Evolutionary conservation across 2,113 vertebrate species (phyloP).

Genomic region (Paramisgurnus dabryanus): DNA sequence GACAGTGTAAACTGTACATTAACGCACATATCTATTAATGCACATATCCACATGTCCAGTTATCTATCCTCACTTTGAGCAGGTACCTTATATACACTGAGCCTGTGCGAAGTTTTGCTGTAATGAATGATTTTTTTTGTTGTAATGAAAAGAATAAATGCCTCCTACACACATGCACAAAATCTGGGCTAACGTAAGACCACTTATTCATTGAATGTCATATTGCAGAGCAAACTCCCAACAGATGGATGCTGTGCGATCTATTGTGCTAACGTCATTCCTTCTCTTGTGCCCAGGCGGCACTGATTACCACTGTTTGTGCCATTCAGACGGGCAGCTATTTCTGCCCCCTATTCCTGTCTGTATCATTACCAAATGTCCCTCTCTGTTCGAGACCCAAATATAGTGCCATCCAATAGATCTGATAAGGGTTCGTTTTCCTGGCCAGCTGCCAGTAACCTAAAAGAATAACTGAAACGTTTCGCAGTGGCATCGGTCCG

Average conservation of each 20-base stretch:
- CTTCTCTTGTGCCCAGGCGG: conserved; percentile 22
- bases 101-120: neutral
- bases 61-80: no score
- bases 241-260: conserved; percentile 21
- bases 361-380: neutral
- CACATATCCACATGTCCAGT: no score
- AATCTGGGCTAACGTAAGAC: conserved; percentile 5
- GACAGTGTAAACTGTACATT: neutral
- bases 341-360: conserved; percentile 37
- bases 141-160: conserved; percentile 1
- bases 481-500: conserved; percentile 28
- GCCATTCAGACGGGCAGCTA: conserved; percentile 20
- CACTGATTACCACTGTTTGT: conserved; percentile 41
- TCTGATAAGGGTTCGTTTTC: conserved; percentile 52
- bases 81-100: neutral
- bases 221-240: conserved; percentile 4
- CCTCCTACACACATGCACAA: conserved; percentile 51
- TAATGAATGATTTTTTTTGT: neutral
- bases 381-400: conserved; percentile 40
- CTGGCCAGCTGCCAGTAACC: conserved; percentile 29
- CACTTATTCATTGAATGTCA: conserved; percentile 10
- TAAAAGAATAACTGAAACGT: conserved; percentile 33
- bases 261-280: neutral
- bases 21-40: neutral
- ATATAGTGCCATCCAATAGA: conserved; percentile 42